phyloP scores from a whole-genome alignment of 2,797 vertebrate species.

The Synaphobranchus kaupii region DNA sequence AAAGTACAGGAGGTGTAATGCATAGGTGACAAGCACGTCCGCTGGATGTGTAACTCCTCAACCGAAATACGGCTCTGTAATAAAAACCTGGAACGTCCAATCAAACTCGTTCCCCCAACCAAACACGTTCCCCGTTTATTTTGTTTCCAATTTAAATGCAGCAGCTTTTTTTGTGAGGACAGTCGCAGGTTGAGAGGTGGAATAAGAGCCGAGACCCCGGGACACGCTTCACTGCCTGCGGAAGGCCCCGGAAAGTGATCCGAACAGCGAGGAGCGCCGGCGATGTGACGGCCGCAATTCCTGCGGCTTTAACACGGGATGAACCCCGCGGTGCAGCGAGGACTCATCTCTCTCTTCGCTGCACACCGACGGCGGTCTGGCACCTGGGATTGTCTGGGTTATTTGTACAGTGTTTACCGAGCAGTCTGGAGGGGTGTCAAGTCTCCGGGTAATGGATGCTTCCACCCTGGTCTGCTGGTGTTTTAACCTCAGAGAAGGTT shows the following conservation, averaged over 20 bases:
- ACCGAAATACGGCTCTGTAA: neutral
- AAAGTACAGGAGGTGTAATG: too few species aligned
- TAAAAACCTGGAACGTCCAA: neutral
- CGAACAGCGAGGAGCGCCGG: slow-evolving; percentile 20
- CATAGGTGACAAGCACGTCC: too few species aligned
- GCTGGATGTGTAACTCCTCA: neutral
- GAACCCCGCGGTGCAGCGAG: neutral
- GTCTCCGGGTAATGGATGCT: slow-evolving; percentile 5
- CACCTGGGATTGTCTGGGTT: neutral
- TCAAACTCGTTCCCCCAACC: neutral
- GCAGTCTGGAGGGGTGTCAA: slow-evolving; percentile 4
- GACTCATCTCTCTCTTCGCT: slow-evolving; percentile 27
- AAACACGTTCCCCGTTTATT: neutral
- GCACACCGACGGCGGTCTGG: slow-evolving; percentile 3
- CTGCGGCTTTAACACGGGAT: slow-evolving; percentile 14
- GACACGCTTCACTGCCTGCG: slow-evolving; percentile 6
- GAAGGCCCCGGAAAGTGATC: slow-evolving; percentile 21
- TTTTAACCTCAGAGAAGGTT: slow-evolving; percentile 22
- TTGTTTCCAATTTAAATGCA: neutral
- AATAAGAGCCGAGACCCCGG: neutral
- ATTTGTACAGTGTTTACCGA: neutral
- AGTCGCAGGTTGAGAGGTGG: neutral
- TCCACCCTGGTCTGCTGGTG: slow-evolving; percentile 17
- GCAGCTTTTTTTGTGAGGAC: neutral
- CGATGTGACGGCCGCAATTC: slow-evolving; percentile 28